Conservation (phyloP, 2,888 invertebrate genomes). For the Polydrusus pterygomalis region DNA sequence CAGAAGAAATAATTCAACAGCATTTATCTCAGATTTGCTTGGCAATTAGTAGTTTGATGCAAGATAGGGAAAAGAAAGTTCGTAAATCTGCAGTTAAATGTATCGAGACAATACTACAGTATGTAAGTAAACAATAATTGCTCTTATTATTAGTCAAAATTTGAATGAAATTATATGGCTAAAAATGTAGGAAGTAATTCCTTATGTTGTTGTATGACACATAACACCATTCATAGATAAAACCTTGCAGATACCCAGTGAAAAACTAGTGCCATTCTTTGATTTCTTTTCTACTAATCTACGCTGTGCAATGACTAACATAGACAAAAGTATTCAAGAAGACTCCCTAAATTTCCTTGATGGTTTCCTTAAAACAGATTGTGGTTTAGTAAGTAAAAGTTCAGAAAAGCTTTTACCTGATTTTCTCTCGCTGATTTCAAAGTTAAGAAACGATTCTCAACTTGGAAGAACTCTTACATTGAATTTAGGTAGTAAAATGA, state of each 20-base stretch:
- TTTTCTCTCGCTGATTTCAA: conserved; percentile 91
- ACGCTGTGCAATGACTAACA: conserved; percentile 93
- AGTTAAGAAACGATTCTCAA: conserved; percentile 78
- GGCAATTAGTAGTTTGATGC: conserved; percentile 79
- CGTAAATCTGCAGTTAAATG: conserved; percentile 77
- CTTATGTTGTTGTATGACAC: too few relatives aligned
- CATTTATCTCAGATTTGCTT: conserved; percentile 81
- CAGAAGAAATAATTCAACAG: conserved; percentile 65
- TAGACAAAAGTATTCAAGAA: conserved; percentile 86
- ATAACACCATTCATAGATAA: too few relatives aligned
- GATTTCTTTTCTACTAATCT: conserved; percentile 86
- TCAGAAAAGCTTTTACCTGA: conserved; percentile 84
- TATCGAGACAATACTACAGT: conserved; percentile 71
- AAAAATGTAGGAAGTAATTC: too few relatives aligned
- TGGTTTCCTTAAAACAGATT: conserved; percentile 80
- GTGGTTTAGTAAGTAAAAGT: conserved; percentile 79
- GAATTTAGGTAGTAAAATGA: conserved; percentile 82
- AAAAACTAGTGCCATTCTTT: conserved; percentile 83
- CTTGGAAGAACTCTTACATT: conserved; percentile 81
- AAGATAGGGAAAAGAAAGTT: conserved; percentile 82
- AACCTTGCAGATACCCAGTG: conserved; percentile 67
- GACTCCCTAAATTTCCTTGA: conserved; percentile 89
- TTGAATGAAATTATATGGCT: too few relatives aligned
- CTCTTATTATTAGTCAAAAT: too few relatives aligned
- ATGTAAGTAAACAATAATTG: conserved; percentile 62